Evolutionary conservation across 2,888 invertebrate species (phyloP).

Genomic region (Caenorhabditis parvicauda): DNA sequence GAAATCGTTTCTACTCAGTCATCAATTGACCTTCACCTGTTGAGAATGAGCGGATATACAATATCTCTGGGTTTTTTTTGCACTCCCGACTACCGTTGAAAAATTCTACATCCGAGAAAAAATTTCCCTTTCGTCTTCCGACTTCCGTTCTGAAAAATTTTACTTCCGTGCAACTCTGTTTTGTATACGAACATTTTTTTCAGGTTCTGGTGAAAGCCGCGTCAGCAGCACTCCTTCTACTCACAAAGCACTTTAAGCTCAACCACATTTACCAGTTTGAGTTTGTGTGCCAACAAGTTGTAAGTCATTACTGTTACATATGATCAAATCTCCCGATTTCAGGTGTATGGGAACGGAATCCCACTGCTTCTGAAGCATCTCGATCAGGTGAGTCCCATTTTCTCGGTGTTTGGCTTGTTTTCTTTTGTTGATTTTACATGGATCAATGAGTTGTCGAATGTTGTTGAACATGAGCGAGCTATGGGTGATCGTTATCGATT

Average conservation of each 20-base stretch:
- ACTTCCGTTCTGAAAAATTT: no score
- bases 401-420: neutral
- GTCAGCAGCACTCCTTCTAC: conserved; percentile 81
- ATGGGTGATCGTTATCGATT: no score
- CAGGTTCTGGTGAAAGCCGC: conserved; percentile 96
- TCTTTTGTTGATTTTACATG: neutral
- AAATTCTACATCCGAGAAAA: no score
- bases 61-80: no score
- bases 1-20: no score
- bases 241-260: conserved; percentile 92
- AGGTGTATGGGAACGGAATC: conserved; percentile 95
- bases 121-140: no score
- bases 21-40: no score
- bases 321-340: neutral
- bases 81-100: no score
- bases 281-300: conserved; percentile 89
- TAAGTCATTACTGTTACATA: conserved; percentile 64
- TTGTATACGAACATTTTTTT: conserved; percentile 24
- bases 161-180: no score
- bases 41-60: no score
- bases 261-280: conserved; percentile 99
- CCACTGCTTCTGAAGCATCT: conserved; percentile 96
- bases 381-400: conserved; percentile 75
- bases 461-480: no score
- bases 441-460: no score